phyloP scores from a whole-genome alignment of 2,113 vertebrate species.

The Notarius lentiginosus region DNA sequence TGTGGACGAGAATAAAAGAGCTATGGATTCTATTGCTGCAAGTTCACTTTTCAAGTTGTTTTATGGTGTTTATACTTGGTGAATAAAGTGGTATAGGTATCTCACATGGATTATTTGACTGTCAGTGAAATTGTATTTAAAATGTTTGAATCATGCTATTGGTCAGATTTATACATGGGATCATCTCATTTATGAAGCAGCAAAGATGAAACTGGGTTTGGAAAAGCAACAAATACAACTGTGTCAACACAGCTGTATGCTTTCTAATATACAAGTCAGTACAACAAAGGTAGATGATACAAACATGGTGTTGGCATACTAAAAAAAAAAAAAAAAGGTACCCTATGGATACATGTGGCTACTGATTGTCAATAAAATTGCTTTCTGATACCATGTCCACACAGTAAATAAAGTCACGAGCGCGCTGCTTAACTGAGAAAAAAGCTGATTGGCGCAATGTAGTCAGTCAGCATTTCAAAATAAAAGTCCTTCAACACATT shows the following conservation, averaged over 20 bases:
- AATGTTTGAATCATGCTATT: neutral
- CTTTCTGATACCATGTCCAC: no score
- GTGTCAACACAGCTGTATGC: neutral
- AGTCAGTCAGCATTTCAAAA: no score
- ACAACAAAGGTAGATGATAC: neutral
- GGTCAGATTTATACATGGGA: neutral
- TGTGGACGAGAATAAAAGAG: neutral
- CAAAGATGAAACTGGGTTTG: neutral
- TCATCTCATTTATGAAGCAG: neutral
- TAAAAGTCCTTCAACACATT: no score
- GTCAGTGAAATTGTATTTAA: neutral
- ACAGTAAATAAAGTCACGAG: no score
- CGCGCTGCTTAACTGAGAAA: no score
- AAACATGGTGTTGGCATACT: neutral
- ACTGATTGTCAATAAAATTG: no score
- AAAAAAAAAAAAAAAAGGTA: neutral
- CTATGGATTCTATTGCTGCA: neutral
- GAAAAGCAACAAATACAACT: neutral
- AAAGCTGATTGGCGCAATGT: no score
- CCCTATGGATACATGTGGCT: no score
- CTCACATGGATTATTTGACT: neutral
- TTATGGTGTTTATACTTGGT: neutral
- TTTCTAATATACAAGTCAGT: neutral
- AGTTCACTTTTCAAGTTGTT: neutral
- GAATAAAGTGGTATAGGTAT: neutral